These are phyloP conservation scores for Ophraella communa DNA, from an alignment of 2,888 invertebrate genomes.

Conservation along the genomic window DNA sequence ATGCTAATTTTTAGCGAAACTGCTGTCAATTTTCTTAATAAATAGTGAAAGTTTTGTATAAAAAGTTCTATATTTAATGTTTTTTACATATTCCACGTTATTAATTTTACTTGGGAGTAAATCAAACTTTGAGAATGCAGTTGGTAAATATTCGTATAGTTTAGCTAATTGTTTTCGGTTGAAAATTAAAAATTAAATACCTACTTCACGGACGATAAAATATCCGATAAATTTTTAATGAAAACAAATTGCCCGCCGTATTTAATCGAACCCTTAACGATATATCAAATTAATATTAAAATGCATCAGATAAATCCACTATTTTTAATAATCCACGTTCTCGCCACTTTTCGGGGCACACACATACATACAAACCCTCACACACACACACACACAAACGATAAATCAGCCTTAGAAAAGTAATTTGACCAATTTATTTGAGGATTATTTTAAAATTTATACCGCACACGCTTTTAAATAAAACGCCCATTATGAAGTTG, in stretches of 20 bases:
- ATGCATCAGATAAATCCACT: conserved; percentile 28
- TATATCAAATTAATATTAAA: conserved; percentile 30
- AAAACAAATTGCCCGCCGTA: conserved; percentile 24
- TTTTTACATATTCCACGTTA: too few species aligned
- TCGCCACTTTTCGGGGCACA: conserved; percentile 27
- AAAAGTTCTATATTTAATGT: too few species aligned
- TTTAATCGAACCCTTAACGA: conserved; percentile 12
- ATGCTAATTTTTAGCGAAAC: too few species aligned
- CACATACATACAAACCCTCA: too few species aligned
- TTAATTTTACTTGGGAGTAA: too few species aligned
- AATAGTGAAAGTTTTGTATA: too few species aligned
- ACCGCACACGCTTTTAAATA: conserved; percentile 35
- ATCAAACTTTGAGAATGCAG: too few species aligned
- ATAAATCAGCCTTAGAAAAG: conserved; percentile 42
- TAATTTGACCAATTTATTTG: conserved; percentile 42
- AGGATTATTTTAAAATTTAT: conserved; percentile 42
- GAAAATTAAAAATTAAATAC: conserved; percentile 9
- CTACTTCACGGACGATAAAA: conserved; percentile 4
- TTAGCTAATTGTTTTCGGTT: neutral
- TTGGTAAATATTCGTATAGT: too few species aligned
- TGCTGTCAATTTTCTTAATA: too few species aligned
- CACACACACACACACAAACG: too few species aligned
- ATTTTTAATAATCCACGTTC: conserved; percentile 33
- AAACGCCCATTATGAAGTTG: conserved; percentile 26
- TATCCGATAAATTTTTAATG: conserved; percentile 22